Evolutionary conservation across 2,888 invertebrate genomes (phyloP).

Genomic region (Macrosoma leucophasiata): DNA sequence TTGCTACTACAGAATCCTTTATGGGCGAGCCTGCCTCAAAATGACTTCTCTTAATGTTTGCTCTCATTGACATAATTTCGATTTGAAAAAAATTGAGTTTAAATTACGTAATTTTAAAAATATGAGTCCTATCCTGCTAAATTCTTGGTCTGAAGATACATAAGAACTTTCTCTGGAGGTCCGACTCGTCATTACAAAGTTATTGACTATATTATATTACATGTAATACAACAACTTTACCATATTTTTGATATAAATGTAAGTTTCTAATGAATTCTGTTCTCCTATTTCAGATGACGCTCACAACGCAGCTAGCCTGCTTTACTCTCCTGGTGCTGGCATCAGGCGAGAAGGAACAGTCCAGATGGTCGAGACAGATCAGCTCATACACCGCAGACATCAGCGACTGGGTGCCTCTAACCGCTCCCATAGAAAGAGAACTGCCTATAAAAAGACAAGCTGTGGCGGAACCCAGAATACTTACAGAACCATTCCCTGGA

Average conservation of each 20-base stretch:
- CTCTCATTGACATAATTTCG: no score
- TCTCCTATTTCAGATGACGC: constrained; percentile 55
- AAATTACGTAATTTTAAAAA: no score
- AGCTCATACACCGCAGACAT: constrained; percentile 65
- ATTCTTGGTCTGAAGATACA: not conserved
- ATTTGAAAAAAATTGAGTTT: no score
- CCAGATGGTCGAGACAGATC: constrained; percentile 69
- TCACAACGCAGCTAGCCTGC: constrained; percentile 42
- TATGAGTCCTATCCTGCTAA: not conserved
- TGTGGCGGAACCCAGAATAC: constrained; percentile 63
- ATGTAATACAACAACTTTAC: no score
- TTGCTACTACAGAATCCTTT: no score
- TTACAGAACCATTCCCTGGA: constrained; percentile 57
- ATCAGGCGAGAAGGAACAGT: constrained; percentile 43
- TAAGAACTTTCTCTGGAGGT: constrained; percentile 2
- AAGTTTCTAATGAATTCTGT: no score
- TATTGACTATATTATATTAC: not conserved
- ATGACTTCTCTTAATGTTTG: no score
- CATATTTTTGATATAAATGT: no score
- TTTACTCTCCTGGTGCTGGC: constrained; percentile 40
- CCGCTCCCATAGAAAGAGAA: constrained; percentile 48
- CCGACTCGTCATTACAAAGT: constrained; percentile 2
- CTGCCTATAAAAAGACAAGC: constrained; percentile 56
- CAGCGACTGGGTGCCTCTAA: constrained; percentile 63
- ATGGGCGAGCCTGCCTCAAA: no score